Evolutionary conservation across 1,140 invertebrate species (phyloP).

Genomic region (Zophobas morio): DNA sequence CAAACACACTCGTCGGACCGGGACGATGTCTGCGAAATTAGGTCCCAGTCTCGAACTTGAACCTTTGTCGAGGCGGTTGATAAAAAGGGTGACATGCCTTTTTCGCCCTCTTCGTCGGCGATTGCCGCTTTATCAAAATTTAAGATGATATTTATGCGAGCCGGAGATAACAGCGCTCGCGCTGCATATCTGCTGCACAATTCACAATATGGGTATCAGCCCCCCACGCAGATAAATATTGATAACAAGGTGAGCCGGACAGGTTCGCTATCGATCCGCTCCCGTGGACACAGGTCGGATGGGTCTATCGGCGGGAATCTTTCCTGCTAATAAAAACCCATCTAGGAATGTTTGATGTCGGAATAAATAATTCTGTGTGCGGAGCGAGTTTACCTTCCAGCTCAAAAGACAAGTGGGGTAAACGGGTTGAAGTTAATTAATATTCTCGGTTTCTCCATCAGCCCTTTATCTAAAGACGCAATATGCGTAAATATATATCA

Average conservation of each 20-base stretch:
- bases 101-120: too few relatives aligned
- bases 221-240: conserved; percentile 43
- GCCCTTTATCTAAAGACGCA: conserved; percentile 47
- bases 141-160: conserved; percentile 20
- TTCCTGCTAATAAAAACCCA: background rate
- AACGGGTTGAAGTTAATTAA: conserved; percentile 50
- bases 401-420: conserved; percentile 44
- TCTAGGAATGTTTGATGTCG: conserved; percentile 31
- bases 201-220: conserved; percentile 47
- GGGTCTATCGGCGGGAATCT: background rate
- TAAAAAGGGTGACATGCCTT: background rate
- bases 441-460: conserved; percentile 44
- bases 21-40: conserved; percentile 36
- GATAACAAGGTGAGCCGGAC: conserved; percentile 45
- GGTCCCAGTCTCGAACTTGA: background rate
- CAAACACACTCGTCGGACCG: conserved; percentile 38
- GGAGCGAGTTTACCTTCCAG: conserved; percentile 30
- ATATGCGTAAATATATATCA: conserved; percentile 53
- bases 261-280: conserved; percentile 27
- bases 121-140: conserved; percentile 11
- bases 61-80: background rate
- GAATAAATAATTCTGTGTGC: conserved; percentile 43
- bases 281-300: conserved; percentile 13
- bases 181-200: conserved; percentile 43
- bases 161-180: conserved; percentile 18